Base-by-base conservation (phyloP, 2,113 vertebrate species). In the Synodontis membranacea region DNA sequence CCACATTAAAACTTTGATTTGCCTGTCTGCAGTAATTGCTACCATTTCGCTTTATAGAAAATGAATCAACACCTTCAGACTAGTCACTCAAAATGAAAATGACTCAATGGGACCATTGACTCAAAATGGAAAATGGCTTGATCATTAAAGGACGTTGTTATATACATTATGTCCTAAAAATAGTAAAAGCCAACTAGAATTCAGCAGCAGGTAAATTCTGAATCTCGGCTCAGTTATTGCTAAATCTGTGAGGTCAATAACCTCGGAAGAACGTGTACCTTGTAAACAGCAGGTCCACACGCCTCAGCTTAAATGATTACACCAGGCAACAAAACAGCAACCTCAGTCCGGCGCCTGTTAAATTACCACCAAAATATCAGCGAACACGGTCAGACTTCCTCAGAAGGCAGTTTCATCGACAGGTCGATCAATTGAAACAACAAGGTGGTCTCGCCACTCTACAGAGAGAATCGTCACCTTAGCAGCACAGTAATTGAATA, bases 321-420 rank as follows among this genome's bases (percentile, higher is more conserved):
- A 88, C 84, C 62, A 78, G 80, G 91, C 91, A 90, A 89, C 90
- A 93, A 95, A 94, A 91, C 91, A 90, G 81, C 85, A 87, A 91
- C 90, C 88, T 88, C 89, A 44, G 88, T 88, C 86, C 84, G 58
- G 21, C 88, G 83, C 82, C 88, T 86, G 48, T 92, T 91, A 94
- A 95, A 96, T 95, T 95, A 94, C 81, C 58, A 39, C 91, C 92
- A 94, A 94, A 95, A 95, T 96, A 95, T 92, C 92, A 88, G 88
- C 84, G 90, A 92, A 93, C 95, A 95, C 86, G 90, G 83, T 89
- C 90, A 66, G 86, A 58, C 89, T 91, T 84, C 90, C 90, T 84
- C 89, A 92, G 92, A 90, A 87, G 34, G 66, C 84, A 90, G 86
- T 91, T 92, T 76, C 52, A 90, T 82, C 28, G 82, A 88, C 92